Base-by-base conservation (phyloP, 2,113 vertebrate genomes). In the Hirundichthys speculiger region DNA sequence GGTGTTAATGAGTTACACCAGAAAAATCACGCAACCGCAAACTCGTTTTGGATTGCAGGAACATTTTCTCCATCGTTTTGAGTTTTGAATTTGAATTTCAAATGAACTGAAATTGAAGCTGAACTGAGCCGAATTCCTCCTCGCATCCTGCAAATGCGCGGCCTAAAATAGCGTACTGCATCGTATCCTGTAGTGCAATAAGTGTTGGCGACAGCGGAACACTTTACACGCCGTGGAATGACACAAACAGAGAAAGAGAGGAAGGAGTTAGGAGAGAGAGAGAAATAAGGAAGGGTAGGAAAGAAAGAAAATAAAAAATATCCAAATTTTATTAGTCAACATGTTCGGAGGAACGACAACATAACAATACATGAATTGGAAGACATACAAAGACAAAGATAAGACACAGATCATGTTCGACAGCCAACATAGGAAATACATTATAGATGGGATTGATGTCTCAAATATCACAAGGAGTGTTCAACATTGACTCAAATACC, bases 351-450 rank as follows among this genome's bases (percentile, higher is more conserved):
- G 77, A 84, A 69, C 65, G 62, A 75, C 80, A 84, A 84, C 84
- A 64, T 57, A 89, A 83, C 86, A 49, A 66, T 76, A 79, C 77
- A 75, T 85, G 64, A 82, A 79, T 25, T 82, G 81, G 86, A 92
- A 90, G 89, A 92, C 90, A 63, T 77, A 92, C 79, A 89, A 88
- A 82, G 82, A 89, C 73, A 84, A 60, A 88, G 56, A 67, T 55
- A 78, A 68, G 84, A 86, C 79, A 86, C 75, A 83, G 80, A 80
- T 59, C 78, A 80, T 53, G 76, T 80, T 56, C 70, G 87, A 84
- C 84, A 79, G 74, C 45, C 75, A 85, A 88, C 71, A 56, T 34
- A 58, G 71, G 63, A 67, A 70, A 66, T 53, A 85, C 73, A 82
- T 45, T 75, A 50, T 56, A 51, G 67, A 86, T 81, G 79, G n/a